Evolutionary conservation across 2,888 invertebrate species (phyloP).

Genomic region (Nymphalis polychloros): DNA sequence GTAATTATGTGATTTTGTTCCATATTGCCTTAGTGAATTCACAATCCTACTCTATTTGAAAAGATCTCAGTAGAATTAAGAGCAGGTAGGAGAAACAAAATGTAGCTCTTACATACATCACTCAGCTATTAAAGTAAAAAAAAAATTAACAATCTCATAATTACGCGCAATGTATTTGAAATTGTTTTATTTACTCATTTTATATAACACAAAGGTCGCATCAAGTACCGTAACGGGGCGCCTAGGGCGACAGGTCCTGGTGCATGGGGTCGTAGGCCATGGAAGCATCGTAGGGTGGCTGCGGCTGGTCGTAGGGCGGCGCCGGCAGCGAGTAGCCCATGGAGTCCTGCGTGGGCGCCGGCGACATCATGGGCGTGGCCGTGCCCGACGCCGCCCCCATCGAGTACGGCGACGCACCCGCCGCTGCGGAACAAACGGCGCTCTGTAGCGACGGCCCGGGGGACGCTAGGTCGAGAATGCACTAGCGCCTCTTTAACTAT

Average conservation of each 20-base stretch:
- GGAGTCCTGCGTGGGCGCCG: constrained; percentile 94
- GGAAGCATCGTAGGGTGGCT: constrained; percentile 93
- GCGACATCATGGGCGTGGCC: constrained; percentile 97
- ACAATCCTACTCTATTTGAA: too few species aligned
- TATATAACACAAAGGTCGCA: too few species aligned
- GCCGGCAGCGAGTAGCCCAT: constrained; percentile 97
- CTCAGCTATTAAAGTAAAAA: too few species aligned
- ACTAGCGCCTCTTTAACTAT: neutral
- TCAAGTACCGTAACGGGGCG: neutral
- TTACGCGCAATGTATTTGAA: too few species aligned
- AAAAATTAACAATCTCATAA: too few species aligned
- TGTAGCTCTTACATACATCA: too few species aligned
- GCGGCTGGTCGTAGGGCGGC: constrained; percentile 94
- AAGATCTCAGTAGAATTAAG: too few species aligned
- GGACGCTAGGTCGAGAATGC: neutral
- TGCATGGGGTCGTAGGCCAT: constrained; percentile 97
- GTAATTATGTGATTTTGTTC: neutral
- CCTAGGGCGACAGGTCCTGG: constrained; percentile 89
- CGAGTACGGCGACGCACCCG: constrained; percentile 92
- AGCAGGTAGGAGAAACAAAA: too few species aligned
- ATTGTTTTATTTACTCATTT: too few species aligned
- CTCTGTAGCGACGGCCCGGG: neutral
- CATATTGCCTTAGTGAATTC: too few species aligned
- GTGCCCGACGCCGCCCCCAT: constrained; percentile 94
- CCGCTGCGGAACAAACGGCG: constrained; percentile 58